Evolutionary conservation across 2,113 vertebrate species (phyloP).

Genomic region (Papio anubis): DNA sequence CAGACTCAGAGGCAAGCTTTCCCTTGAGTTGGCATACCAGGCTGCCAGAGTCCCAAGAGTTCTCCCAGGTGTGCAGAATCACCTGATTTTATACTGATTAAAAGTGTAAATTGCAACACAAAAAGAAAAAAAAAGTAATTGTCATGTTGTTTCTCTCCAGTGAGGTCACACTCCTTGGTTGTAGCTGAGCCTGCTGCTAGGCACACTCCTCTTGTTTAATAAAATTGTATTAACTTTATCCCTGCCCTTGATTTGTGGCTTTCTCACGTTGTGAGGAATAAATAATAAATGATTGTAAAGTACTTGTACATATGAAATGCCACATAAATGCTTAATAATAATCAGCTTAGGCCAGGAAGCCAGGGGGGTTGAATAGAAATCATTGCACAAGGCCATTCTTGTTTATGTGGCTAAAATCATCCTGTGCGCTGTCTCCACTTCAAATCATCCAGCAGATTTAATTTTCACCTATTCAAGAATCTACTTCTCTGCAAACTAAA

Average conservation of each 20-base stretch:
- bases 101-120: conserved; percentile 71
- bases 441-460: conserved; percentile 66
- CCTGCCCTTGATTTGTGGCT: conserved; percentile 81
- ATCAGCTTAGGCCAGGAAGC: conserved; percentile 78
- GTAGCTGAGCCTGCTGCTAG: conserved; percentile 67
- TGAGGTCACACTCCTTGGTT: conserved; percentile 62
- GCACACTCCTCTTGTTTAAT: conserved; percentile 78
- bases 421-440: conserved; percentile 42
- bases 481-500: conserved; percentile 64
- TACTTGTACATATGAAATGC: conserved; percentile 82
- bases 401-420: conserved; percentile 67
- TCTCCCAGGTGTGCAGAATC: conserved; percentile 56
- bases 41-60: background rate
- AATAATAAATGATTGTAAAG: conserved; percentile 83
- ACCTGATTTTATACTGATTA: conserved; percentile 67
- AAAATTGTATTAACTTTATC: conserved; percentile 81
- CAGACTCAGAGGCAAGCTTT: background rate
- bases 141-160: conserved; percentile 58
- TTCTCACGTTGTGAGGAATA: conserved; percentile 81
- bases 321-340: conserved; percentile 83
- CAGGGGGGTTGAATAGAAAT: conserved; percentile 73
- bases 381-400: conserved; percentile 46
- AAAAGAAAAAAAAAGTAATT: conserved; percentile 44
- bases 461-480: conserved; percentile 69
- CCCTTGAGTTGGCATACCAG: background rate